Evolutionary conservation across 2,797 vertebrate genomes (phyloP).

Genomic region (Hephaestus fuliginosus): DNA sequence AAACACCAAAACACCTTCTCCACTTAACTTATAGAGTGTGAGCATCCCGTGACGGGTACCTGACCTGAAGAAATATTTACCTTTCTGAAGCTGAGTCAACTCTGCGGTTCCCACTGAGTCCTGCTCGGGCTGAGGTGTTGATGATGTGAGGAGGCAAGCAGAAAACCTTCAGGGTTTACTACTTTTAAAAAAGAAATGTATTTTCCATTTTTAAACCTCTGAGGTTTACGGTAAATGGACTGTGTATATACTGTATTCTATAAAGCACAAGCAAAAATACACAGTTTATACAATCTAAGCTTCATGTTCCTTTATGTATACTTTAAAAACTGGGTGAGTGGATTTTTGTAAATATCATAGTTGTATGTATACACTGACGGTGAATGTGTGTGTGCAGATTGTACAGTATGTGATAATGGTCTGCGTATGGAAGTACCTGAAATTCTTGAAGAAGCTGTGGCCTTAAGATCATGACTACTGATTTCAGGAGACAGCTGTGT

Average conservation of each 20-base stretch:
- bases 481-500: slow-evolving; percentile 31
- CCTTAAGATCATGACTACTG: slow-evolving; percentile 37
- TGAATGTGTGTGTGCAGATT: slow-evolving; percentile 54
- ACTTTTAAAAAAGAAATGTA: not conserved
- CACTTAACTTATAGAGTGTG: slow-evolving; percentile 21
- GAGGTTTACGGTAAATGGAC: slow-evolving; percentile 16
- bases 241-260: slow-evolving; percentile 33
- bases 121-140: not conserved
- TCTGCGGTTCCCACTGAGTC: slow-evolving; percentile 26
- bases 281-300: slow-evolving; percentile 40
- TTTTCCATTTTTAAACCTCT: slow-evolving; percentile 39
- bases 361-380: slow-evolving; percentile 22
- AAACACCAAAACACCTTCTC: slow-evolving; percentile 25
- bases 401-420: slow-evolving; percentile 25
- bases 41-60: slow-evolving; percentile 18
- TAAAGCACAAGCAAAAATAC: slow-evolving; percentile 50
- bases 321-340: slow-evolving; percentile 8
- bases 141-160: slow-evolving; percentile 40
- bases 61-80: slow-evolving; percentile 63
- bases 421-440: slow-evolving; percentile 11
- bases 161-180: slow-evolving; percentile 10
- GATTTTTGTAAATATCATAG: slow-evolving; percentile 36
- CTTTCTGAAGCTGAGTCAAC: slow-evolving; percentile 49
- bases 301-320: slow-evolving; percentile 35
- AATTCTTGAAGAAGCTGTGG: slow-evolving; percentile 29